phyloP scores from a whole-genome alignment of 2,888 invertebrate genomes.

The Scaeva pyrastri region DNA sequence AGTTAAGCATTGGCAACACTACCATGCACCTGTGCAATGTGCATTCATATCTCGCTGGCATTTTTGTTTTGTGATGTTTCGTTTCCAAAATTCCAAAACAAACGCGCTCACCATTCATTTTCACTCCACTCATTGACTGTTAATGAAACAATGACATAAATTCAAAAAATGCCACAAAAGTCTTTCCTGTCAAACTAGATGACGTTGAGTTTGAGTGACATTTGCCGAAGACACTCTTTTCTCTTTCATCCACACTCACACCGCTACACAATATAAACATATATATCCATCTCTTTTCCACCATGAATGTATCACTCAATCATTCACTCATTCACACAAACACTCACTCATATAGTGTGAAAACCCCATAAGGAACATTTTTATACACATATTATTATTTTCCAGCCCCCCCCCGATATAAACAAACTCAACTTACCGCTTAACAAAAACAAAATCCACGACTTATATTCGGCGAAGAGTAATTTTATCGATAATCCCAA shows the following conservation, averaged over 20 bases:
- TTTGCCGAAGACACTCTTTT: not conserved
- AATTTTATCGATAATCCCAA: slow-evolving; percentile 47
- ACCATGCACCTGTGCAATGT: slow-evolving; percentile 1
- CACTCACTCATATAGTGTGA: not conserved
- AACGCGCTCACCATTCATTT: not conserved
- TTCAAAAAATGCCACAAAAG: not conserved
- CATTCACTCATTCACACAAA: not conserved
- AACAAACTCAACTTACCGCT: slow-evolving; percentile 72
- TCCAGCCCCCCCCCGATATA: slow-evolving; percentile 43
- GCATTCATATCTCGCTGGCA: not conserved
- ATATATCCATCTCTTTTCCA: slow-evolving; percentile 22
- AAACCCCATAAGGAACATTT: not conserved
- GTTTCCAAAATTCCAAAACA: slow-evolving; percentile 20
- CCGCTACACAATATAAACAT: not conserved
- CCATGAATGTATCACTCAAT: slow-evolving; percentile 39
- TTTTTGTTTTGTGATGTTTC: slow-evolving; percentile 5
- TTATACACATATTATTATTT: slow-evolving; percentile 3
- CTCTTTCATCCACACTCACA: not conserved
- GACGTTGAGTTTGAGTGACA: slow-evolving; percentile 2
- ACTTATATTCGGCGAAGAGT: slow-evolving; percentile 12
- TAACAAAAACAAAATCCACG: slow-evolving; percentile 51
- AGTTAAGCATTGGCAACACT: slow-evolving; percentile 2
- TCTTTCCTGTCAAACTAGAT: slow-evolving; percentile 15
- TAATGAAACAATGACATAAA: not conserved
- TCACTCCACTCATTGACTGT: not conserved